Evolutionary conservation across 2,113 vertebrate species (phyloP).

Genomic region (Cacatua alba): DNA sequence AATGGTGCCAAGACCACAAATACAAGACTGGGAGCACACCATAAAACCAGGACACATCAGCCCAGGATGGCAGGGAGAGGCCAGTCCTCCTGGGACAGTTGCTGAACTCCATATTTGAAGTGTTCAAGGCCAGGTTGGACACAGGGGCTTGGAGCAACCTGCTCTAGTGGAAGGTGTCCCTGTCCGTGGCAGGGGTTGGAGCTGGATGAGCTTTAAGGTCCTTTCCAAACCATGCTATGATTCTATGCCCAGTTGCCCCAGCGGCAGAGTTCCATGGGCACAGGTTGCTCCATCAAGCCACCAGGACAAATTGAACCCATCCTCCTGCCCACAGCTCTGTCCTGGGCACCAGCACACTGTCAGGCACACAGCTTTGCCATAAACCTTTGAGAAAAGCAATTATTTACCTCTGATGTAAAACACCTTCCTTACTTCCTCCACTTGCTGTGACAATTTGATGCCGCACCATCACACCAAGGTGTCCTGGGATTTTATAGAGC

Average conservation of each 20-base stretch:
- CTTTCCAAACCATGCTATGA: neutral
- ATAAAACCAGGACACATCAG: neutral
- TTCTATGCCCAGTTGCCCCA: neutral
- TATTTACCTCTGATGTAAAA: neutral
- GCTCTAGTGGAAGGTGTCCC: neutral
- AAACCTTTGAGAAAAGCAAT: neutral
- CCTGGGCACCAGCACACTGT: accelerated
- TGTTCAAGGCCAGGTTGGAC: neutral
- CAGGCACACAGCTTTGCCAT: neutral
- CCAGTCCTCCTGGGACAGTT: neutral
- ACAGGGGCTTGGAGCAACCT: neutral
- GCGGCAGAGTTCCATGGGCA: neutral
- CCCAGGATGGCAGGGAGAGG: neutral
- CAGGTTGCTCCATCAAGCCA: neutral
- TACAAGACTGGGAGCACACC: neutral
- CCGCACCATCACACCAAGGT: neutral
- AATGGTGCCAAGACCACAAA: conserved; percentile 1
- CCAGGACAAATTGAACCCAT: neutral
- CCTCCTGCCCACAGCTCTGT: neutral
- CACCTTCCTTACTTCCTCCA: neutral
- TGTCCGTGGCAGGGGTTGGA: neutral
- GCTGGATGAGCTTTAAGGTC: neutral
- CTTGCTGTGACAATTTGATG: neutral
- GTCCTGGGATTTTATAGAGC: neutral
- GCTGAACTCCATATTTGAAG: neutral